These are phyloP conservation scores for Cosmia trapezina DNA, from an alignment of 2,888 invertebrate species.

Conservation along the genomic window DNA sequence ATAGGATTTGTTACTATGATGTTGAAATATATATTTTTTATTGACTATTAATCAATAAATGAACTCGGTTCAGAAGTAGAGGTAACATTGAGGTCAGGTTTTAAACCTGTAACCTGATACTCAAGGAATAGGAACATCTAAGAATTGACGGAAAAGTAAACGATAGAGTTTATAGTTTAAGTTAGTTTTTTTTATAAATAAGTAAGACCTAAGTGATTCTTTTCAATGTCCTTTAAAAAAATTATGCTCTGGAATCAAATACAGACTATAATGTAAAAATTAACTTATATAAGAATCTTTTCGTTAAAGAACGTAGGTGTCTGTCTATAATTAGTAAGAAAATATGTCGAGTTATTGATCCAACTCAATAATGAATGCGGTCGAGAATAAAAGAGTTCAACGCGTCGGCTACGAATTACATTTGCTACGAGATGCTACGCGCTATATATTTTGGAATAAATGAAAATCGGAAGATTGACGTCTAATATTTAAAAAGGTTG, in stretches of 20 bases:
- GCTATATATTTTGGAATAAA: neutral
- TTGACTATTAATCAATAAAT: no score
- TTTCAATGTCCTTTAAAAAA: no score
- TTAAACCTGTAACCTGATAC: neutral
- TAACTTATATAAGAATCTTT: no score
- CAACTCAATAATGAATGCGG: slow-evolving; percentile 3
- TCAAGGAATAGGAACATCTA: neutral
- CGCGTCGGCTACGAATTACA: slow-evolving; percentile 49
- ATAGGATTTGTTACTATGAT: neutral
- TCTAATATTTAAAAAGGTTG: neutral
- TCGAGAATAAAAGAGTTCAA: slow-evolving; percentile 64
- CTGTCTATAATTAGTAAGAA: neutral
- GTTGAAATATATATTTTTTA: no score
- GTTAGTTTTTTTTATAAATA: neutral
- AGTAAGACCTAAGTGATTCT: neutral
- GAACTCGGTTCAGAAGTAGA: no score
- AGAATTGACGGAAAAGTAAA: neutral
- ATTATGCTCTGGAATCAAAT: no score
- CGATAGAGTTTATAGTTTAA: neutral
- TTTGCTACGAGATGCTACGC: slow-evolving; percentile 53
- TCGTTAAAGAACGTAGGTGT: no score
- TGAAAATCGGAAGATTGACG: neutral
- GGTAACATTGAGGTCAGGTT: no score
- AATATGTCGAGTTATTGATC: slow-evolving; percentile 10
- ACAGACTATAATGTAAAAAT: no score